Evolutionary conservation across 2,113 vertebrate species (phyloP), one percentile per base, ranked within the genome.

Genomic region (Burhinus bistriatus): DNA sequence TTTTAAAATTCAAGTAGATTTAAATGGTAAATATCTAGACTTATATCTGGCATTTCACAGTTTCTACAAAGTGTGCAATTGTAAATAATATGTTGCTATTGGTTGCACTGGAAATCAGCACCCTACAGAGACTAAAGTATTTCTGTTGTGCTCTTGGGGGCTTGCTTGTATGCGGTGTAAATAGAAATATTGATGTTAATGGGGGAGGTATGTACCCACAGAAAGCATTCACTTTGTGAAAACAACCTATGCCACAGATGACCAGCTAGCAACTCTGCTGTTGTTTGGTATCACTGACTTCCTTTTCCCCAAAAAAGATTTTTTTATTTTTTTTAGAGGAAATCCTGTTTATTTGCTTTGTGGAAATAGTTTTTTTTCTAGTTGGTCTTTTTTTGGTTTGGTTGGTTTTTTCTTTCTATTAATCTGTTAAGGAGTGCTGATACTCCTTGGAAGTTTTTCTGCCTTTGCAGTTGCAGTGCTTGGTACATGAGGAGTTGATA

Each of bases 341-440:
- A 93, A 89, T 92, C 54, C 83, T 93, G 45, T 81, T 95, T 83
- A 52, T 92, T 77, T 91, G 45, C 16, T 62, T 91, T 34, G 19
- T 83, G 62, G 58, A 89, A 90, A 57, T 36, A 38, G 3, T 42
- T 69, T 89, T 58, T 58, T 58, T 93, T 72, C 20, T 54, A 65
- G 58, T 52, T 3, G 12, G 20, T 83, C 5, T 40, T n/a, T 64
- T 52, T 40, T 51, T 51, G 25, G 9, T 27, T 52, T 83, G 14
- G 5, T 44, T 34, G 12, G 26, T 21, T 12, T 73, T 70, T 85
- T 51, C 55, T 80, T 77, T 84, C 64, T 86, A 5, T 87, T 71
- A 44, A 75, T 89, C 66, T 73, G 7, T 49, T 77, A 44, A n/a
- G 32, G 44, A 45, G 10, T 54, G 51, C 17, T 47, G 22, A 25